Base-by-base conservation (phyloP, 2,888 invertebrate genomes). In the Monoplex corrugatus region DNA sequence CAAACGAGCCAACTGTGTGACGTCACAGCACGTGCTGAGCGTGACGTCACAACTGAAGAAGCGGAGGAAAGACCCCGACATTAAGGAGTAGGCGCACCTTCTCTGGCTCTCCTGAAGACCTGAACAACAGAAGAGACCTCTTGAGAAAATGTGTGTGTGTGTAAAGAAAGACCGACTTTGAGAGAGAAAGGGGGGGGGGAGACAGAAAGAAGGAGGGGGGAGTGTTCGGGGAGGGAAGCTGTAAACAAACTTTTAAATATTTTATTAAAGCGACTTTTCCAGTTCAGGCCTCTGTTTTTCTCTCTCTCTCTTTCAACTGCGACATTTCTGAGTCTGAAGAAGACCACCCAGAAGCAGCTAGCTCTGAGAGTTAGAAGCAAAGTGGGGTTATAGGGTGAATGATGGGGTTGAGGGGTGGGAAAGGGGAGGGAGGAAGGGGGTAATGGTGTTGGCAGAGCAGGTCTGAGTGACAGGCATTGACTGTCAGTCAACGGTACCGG, bases 181-280 rank as follows among this genome's bases (percentile, higher is more conserved):
- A 80, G 78, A 43, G 50, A 50, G 72, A 3, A 28, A 28, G 40
- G 78, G 75, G 78, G 28, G 19, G 19, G 19, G 19, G 50, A 43
- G 78, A 3, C 28, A 13, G 16, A 44, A 5, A 45, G 44, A 13
- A 40, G 28, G 43, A 43, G 43, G 32, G 32, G 68, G 63, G 2
- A n/a, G 28, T 6, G 43, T 19, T 8, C 8, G 19, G 80, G 43
- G 43, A 43, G 45, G 44, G 45, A 43, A 78, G 75, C 43, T 50
- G 87, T 87, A 87, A 87, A 87, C 87, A 87, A 87, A 87, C 82
- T 87, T 87, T 87, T 82, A 80, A 87, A 87, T 87, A 87, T 87
- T 87, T 82, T 87, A 82, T 87, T 63, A 50, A 57, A 86, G 72
- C 16, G 43, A 82, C 80, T 80, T 57, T 78, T 68, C n/a, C 28